Base-by-base conservation (phyloP, 1,140 invertebrate genomes). In the Lasioglossum baleicum region DNA sequence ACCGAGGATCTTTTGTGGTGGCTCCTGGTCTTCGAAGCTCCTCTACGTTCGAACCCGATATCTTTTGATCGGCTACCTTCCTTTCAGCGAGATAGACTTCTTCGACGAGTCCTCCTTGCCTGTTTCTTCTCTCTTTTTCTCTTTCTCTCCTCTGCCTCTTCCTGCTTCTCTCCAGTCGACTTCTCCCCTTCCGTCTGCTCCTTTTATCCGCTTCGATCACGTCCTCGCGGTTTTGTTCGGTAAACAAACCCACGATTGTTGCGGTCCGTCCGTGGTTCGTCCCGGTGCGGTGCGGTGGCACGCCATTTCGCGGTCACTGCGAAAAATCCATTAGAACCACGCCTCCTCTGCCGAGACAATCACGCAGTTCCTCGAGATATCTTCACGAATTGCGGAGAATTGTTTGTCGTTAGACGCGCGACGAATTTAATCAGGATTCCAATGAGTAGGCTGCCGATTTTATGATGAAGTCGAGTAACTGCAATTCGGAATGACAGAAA, bases 231-330 rank as follows among this genome's bases (percentile, higher is more conserved):
- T 90, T 87, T 90, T 87, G 77, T 87, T 82, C 84, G 81, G 75
- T 87, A 86, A 90, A 85, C 88, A 90, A 90, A 88, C 89, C 87
- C 76, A 78, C 82, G 67, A 84, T 75, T 77, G 82, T 85, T 85
- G 86, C 80, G 80, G 76, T n/a, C 42, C 58, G 40, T n/a, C 51
- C 20, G 53, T 13, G 40, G 51, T 5, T 51, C 83, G 58, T 31
- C 58, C 61, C 61, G 35, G 35, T 35, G 35, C 35, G 35, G 35
- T 35, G 35, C 44, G 66, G 71, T 51, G 48, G 68, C 80, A 61
- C 74, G 65, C 75, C 44, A 67, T 85, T 67, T 74, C 73, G 69
- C 79, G 73, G 73, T 77, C 64, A 82, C 88, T 88, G 51, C 20
- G 51, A 53, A 53, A 53, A 53, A 53, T 53, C 51, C 51, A 53